Conservation (phyloP, 1,140 invertebrate species). For the Pseudomyrmex gracilis region DNA sequence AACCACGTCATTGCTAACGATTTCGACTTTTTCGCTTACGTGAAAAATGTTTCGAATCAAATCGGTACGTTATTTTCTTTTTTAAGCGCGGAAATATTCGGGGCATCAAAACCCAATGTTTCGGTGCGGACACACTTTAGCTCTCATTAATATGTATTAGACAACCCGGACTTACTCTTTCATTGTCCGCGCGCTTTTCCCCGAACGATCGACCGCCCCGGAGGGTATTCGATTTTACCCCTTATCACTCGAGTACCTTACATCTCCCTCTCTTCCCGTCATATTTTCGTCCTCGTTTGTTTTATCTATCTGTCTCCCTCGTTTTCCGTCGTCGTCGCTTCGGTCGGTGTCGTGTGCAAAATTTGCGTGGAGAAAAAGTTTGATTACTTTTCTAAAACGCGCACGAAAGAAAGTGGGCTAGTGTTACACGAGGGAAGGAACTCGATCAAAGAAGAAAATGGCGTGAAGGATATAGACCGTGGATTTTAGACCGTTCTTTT, state of each 20-base stretch:
- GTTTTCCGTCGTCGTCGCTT: conserved; percentile 1
- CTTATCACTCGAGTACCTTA: conserved; percentile 67
- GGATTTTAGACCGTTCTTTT: conserved; percentile 32
- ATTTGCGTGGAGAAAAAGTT: conserved; percentile 67
- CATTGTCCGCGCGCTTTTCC: conserved; percentile 73
- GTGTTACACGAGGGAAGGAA: conserved; percentile 48
- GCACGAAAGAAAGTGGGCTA: conserved; percentile 59
- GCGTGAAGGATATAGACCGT: not conserved
- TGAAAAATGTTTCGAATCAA: conserved; percentile 3
- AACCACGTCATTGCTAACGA: not conserved
- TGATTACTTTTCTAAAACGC: conserved; percentile 57
- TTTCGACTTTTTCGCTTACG: not conserved
- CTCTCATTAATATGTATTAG: conserved; percentile 76
- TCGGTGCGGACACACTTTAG: conserved; percentile 58
- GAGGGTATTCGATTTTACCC: conserved; percentile 70
- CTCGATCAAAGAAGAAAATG: conserved; percentile 44
- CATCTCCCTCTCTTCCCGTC: conserved; percentile 7
- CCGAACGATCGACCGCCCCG: conserved; percentile 65
- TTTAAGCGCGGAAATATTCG: conserved; percentile 1
- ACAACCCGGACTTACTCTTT: conserved; percentile 71
- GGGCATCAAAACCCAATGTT: conserved; percentile 61
- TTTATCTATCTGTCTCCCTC: not conserved
- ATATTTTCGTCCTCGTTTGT: not conserved
- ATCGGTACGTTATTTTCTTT: conserved; percentile 1
- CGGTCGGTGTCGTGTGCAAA: conserved; percentile 44